These are phyloP conservation scores for Didymodactylos carnosus DNA, from an alignment of 2,888 invertebrate genomes.

Conservation along the genomic window DNA sequence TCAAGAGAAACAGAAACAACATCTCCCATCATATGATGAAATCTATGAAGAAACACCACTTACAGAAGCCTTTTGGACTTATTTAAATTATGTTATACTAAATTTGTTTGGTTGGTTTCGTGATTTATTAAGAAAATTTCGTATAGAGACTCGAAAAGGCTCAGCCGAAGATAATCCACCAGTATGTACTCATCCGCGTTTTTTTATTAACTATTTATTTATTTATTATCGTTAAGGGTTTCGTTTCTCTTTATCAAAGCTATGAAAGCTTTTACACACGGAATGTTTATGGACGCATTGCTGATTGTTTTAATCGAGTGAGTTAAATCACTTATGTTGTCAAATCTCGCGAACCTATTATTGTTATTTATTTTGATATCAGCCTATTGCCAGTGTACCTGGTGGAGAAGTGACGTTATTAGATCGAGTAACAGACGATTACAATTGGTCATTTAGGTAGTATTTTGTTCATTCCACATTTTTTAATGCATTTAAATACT, in stretches of 20 bases:
- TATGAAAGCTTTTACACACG: slow-evolving; percentile 51
- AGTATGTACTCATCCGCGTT: slow-evolving; percentile 17
- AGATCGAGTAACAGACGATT: slow-evolving; percentile 62
- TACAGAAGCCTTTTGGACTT: slow-evolving; percentile 60
- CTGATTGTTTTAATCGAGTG: slow-evolving; percentile 85
- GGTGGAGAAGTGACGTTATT: slow-evolving; percentile 63
- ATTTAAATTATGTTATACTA: slow-evolving; percentile 68
- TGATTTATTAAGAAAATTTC: slow-evolving; percentile 50
- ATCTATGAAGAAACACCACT: slow-evolving; percentile 55
- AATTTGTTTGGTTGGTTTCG: slow-evolving; percentile 81
- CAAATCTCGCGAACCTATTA: too few species aligned
- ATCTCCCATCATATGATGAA: slow-evolving; percentile 19
- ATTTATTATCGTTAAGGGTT: slow-evolving; percentile 19
- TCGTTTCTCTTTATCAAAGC: slow-evolving; percentile 36
- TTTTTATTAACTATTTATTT: not conserved
- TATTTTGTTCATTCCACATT: not conserved
- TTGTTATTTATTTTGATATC: too few species aligned
- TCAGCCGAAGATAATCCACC: slow-evolving; percentile 24
- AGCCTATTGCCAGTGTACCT: slow-evolving; percentile 81
- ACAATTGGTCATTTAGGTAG: slow-evolving; percentile 72
- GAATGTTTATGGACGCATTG: slow-evolving; percentile 72
- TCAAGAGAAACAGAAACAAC: too few species aligned
- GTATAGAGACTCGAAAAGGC: slow-evolving; percentile 33
- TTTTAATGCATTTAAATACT: not conserved
- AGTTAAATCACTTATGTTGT: too few species aligned